Evolutionary conservation across 2,113 vertebrate genomes (phyloP), one percentile per base, ranked within the genome.

Genomic region (Xyliphius kryptos): DNA sequence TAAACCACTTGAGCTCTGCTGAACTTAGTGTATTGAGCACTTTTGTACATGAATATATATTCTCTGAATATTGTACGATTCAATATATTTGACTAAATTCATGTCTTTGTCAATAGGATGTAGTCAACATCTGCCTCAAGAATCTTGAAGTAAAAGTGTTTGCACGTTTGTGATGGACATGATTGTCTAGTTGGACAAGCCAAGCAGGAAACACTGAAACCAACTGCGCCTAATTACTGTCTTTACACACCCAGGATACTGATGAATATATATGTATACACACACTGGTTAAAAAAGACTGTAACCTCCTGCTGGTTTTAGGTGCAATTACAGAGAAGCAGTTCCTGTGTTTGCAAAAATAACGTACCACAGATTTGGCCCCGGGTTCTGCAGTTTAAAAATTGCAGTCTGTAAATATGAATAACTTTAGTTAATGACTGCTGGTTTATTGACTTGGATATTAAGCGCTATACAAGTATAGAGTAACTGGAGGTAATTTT

Each of bases 161-260:
- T 32, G 26, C 7, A 32, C 58, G 37, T 44, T 15, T n/a, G 12
- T 22, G 22, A 61, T 19, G 47, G 16, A 36, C 55, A 58, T 44
- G 36, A 49, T n/a, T 50, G 55, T n/a, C 38, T 50, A 17, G 14
- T 47, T 49, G 50, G 67, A 63, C 51, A 74, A 62, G 20, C 36
- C 7, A 13, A 52, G 48, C 69, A 67, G 69, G 72, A 74, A 72
- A 63, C 61, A 32, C 48, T 61, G 48, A 65, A 75, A 72, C 69
- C 63, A 67, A 58, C 40, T 20, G 40, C 36, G 52, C 17, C 19
- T 61, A 65, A 66, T 66, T 66, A 66, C 40, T 32, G 6, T n/a
- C 22, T 37, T 49, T 53, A 61, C 52, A 66, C 48, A 51, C 37
- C 32, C 55, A 58, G 17, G n/a, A 26, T 19, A 53, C 51, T 59